Evolutionary conservation across 1,140 invertebrate genomes (phyloP), one percentile per base, ranked within the genome.

Genomic region (Liolophura sinensis): DNA sequence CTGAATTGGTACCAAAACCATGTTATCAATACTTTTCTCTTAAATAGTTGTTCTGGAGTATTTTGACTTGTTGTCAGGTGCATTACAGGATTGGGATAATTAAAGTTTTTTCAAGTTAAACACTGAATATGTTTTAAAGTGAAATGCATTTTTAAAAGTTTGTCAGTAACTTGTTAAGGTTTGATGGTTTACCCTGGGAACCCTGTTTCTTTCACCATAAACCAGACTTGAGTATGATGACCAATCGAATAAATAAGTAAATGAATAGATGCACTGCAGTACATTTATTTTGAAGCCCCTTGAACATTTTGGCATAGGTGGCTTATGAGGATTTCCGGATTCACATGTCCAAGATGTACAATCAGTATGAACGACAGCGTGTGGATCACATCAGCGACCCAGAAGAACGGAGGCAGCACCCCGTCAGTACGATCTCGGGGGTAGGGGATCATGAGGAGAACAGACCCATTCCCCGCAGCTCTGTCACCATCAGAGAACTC

Each of bases 371-470:
- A 77, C 89, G 94, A 64, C 92, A 96, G 69, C 88, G 95, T 51
- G 92, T 93, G 3, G 95, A 97, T 80, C 94, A 97, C 77, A 94
- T 97, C 61, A 95, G 94, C 0, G 95, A 97, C 86, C 95, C 95
- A 0, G 90, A 92, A n/a, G 87, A 96, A 61, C 86, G 94, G 50
- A 93, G 95, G 80, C 93, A 95, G 75, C 88, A 93, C 52, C 95
- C 95, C 31, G 96, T 97, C 60, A 96, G 94, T 79, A 98, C 95
- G 9, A 97, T 97, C 71, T 97, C 94, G 0, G 95, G 95, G 18
- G 67, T 80, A 12, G 77, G 75, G 9, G 77, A 76, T 51, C 27
- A 46, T 46, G 51, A 60, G 20, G 67, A 73, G 22, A 64, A 66
- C 48, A 73, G 69, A 62, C 72, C 76, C 4, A 9, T 72, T 4